Conservation (phyloP, 1,140 invertebrate species). For the Apis florea region DNA sequence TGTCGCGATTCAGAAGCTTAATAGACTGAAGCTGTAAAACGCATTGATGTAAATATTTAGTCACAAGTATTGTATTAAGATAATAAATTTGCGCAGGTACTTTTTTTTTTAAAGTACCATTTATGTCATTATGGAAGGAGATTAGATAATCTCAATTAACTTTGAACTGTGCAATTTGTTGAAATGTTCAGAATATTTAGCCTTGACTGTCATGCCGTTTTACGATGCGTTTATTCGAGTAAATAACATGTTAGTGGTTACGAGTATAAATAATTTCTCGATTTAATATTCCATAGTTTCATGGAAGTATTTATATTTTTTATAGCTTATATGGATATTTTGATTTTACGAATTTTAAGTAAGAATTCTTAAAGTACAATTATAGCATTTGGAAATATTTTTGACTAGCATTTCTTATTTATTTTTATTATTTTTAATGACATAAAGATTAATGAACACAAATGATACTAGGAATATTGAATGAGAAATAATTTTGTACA, state of each 20-base stretch:
- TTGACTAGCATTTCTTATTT: slow-evolving; percentile 23
- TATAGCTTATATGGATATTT: not conserved
- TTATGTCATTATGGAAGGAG: slow-evolving; percentile 16
- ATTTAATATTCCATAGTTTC: slow-evolving; percentile 43
- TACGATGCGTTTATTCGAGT: slow-evolving; percentile 62
- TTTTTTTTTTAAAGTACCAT: slow-evolving; percentile 22
- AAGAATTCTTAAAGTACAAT: not conserved
- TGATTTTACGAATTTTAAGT: not conserved
- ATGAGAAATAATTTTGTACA: slow-evolving; percentile 48
- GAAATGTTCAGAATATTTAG: slow-evolving; percentile 64
- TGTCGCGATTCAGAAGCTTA: slow-evolving; percentile 66
- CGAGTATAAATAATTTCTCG: slow-evolving; percentile 41
- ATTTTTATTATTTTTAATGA: not conserved
- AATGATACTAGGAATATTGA: slow-evolving; percentile 46
- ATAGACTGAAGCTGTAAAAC: slow-evolving; percentile 75
- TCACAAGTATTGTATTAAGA: slow-evolving; percentile 69
- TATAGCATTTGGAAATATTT: slow-evolving; percentile 7
- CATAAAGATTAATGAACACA: slow-evolving; percentile 1
- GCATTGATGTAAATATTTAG: slow-evolving; percentile 74
- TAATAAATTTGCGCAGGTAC: slow-evolving; percentile 46
- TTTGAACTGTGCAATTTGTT: slow-evolving; percentile 70
- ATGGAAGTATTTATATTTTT: not conserved
- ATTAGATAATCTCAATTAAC: slow-evolving; percentile 51
- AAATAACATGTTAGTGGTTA: slow-evolving; percentile 49
- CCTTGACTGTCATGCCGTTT: slow-evolving; percentile 57